A percentile compares a stretch with the other conserved stretches of the same genome.
phyloP scores from a whole-genome alignment of 1,140 invertebrate species.

The Hirudo medicinalis region DNA sequence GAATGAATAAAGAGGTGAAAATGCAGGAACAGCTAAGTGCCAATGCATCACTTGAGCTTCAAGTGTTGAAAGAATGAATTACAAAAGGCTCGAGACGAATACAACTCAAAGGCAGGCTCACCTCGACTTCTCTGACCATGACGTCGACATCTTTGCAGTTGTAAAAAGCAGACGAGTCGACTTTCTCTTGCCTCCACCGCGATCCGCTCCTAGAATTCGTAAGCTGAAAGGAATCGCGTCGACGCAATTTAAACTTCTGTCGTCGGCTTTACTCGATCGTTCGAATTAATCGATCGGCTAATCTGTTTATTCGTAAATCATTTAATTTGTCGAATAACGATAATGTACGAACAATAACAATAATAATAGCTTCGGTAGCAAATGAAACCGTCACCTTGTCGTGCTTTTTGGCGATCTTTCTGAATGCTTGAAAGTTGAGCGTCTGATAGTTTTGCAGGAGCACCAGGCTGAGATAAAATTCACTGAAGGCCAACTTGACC shows the following conservation, averaged over 20 bases:
- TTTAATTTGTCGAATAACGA: too few species aligned
- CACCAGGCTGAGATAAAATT: conserved; percentile 95
- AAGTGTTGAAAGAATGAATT: background rate
- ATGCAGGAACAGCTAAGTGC: too few species aligned
- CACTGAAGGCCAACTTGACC: conserved; percentile 91
- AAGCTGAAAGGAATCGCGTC: conserved; percentile 28
- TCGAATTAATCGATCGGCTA: too few species aligned
- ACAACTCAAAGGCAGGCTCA: conserved; percentile 28
- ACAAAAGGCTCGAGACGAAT: background rate
- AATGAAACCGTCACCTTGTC: conserved; percentile 63
- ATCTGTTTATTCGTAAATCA: too few species aligned
- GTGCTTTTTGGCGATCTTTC: conserved; percentile 99
- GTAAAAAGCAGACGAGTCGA: conserved; percentile 87
- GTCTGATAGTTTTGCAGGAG: conserved; percentile 67
- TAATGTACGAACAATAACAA: conserved; percentile 15
- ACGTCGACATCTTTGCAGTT: conserved; percentile 93
- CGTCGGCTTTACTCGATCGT: too few species aligned
- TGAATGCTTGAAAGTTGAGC: conserved; percentile 95
- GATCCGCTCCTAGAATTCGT: conserved; percentile 37
- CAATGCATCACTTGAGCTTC: too few species aligned
- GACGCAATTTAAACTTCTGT: too few species aligned
- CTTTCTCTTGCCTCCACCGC: conserved; percentile 76
- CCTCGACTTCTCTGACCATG: conserved; percentile 86
- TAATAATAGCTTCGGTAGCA: background rate
- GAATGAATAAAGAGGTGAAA: too few species aligned